Percentiles rank a stretch among this genome's conserved stretches.
Conservation (phyloP, 2,113 vertebrate species). For the Drymodes brunneopygia region DNA sequence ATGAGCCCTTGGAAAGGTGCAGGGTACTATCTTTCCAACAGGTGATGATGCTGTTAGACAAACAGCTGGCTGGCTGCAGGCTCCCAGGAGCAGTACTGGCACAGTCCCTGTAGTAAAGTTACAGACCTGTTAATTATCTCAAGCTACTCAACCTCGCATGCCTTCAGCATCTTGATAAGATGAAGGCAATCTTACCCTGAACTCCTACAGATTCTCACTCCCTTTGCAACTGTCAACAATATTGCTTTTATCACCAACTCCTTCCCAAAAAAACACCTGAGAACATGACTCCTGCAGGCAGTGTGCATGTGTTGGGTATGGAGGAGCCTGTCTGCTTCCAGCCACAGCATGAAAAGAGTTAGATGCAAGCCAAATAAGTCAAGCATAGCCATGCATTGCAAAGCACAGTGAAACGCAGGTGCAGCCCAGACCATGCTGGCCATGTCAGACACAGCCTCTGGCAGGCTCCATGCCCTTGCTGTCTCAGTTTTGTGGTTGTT, state of each 20-base stretch:
- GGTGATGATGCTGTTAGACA: neutral
- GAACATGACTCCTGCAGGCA: neutral
- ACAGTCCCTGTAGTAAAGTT: neutral
- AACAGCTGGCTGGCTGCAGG: neutral
- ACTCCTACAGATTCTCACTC: neutral
- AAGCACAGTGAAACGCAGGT: neutral
- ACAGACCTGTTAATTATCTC: neutral
- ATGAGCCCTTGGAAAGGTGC: neutral
- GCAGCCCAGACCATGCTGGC: fast-evolving
- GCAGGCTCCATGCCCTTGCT: neutral
- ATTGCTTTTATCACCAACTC: neutral
- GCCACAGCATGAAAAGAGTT: neutral
- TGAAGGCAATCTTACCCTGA: neutral
- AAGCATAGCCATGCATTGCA: neutral
- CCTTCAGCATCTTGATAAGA: neutral
- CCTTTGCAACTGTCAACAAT: neutral
- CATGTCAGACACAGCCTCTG: neutral
- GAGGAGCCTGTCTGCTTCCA: neutral
- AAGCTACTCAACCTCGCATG: neutral
- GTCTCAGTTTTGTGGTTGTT: neutral
- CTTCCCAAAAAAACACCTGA: neutral
- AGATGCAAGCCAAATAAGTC: neutral
- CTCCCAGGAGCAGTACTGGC: neutral
- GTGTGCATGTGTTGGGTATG: fast-evolving
- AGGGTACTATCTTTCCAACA: neutral